Evolutionary conservation across 2,113 vertebrate species (phyloP).

Genomic region (Passer montanus): DNA sequence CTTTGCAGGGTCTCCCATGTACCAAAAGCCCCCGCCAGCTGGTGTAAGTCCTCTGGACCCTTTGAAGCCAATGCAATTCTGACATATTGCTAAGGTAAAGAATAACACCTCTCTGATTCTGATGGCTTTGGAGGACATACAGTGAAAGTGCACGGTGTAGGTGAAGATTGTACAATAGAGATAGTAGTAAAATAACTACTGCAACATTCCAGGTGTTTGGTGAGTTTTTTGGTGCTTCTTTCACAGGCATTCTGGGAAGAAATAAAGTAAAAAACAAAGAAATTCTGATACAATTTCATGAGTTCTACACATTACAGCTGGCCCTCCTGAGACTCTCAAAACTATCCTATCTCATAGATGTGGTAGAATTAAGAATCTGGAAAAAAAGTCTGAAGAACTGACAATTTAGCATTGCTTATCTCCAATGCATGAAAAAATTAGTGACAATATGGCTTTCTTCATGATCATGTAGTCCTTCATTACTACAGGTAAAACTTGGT

Average conservation of each 20-base stretch:
- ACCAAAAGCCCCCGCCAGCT: neutral
- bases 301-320: neutral
- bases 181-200: neutral
- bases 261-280: neutral
- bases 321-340: accelerated
- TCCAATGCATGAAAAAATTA: neutral
- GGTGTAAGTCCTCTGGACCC: neutral
- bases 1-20: neutral
- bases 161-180: neutral
- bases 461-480: neutral
- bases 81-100: neutral
- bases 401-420: neutral
- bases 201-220: neutral
- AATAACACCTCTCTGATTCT: neutral
- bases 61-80: neutral
- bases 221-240: neutral
- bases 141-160: neutral
- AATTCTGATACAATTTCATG: neutral
- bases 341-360: neutral
- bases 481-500: neutral
- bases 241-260: neutral
- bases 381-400: neutral
- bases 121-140: neutral
- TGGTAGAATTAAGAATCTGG: neutral
- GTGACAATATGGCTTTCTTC: neutral